These are phyloP conservation scores for Cynopterus sphinx DNA, from an alignment of 2,797 vertebrate species.

Conservation along the genomic window DNA sequence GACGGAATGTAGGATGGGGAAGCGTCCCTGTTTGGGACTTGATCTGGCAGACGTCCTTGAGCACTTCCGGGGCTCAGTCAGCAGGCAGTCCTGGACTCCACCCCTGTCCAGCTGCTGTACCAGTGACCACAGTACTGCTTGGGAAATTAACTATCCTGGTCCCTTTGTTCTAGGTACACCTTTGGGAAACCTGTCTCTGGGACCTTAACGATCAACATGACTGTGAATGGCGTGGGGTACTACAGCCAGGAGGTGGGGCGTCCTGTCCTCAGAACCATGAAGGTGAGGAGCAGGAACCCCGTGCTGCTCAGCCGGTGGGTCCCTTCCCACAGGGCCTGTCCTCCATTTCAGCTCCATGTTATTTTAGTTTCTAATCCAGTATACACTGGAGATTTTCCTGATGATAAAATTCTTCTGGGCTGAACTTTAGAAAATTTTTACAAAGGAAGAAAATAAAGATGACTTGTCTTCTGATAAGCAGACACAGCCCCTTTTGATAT, in stretches of 20 bases:
- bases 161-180: constrained; percentile 89
- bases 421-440: background rate
- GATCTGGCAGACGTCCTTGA: background rate
- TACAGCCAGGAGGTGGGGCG: constrained; percentile 95
- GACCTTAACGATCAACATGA: constrained; percentile 94
- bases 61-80: background rate
- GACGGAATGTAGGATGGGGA: no score
- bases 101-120: background rate
- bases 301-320: accelerated
- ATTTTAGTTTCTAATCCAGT: background rate
- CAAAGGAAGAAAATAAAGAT: background rate
- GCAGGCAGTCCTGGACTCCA: background rate
- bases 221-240: constrained; percentile 95
- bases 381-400: background rate
- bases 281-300: constrained; percentile 85
- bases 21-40: background rate
- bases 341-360: background rate
- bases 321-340: background rate
- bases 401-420: background rate
- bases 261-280: constrained; percentile 91
- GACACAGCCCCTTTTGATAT: no score
- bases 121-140: background rate
- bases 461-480: background rate
- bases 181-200: constrained; percentile 95
- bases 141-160: background rate